These are phyloP conservation scores for Phaetusa simplex DNA, from an alignment of 2,113 vertebrate genomes.

Conservation along the genomic window DNA sequence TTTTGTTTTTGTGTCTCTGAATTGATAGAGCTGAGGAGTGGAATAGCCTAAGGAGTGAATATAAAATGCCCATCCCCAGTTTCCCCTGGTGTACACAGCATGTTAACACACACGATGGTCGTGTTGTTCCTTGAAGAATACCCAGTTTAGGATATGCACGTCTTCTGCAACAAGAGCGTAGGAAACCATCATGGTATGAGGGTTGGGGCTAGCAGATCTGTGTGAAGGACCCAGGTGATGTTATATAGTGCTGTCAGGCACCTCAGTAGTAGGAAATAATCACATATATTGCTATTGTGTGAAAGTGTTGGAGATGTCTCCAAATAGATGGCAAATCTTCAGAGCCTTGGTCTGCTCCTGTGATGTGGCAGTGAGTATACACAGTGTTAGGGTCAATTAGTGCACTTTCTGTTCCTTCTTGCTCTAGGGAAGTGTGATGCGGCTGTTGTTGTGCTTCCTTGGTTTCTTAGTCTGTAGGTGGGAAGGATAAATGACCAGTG, in stretches of 20 bases:
- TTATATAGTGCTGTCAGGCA: background rate
- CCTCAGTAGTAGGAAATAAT: background rate
- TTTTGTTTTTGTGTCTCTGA: background rate
- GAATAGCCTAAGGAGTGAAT: background rate
- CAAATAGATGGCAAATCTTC: background rate
- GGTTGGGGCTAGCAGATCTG: background rate
- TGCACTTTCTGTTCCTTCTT: background rate
- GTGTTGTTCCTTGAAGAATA: background rate
- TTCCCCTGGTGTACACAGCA: background rate
- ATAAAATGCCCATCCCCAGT: background rate
- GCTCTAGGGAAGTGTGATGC: background rate
- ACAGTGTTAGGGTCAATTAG: background rate
- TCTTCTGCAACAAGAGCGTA: background rate
- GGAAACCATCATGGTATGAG: background rate
- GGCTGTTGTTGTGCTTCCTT: background rate
- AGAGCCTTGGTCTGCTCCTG: background rate
- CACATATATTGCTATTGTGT: background rate
- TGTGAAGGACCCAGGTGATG: background rate
- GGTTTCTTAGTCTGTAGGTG: background rate
- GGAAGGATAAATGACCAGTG: background rate
- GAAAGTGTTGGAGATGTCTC: background rate
- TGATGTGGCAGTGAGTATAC: background rate
- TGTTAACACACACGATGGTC: background rate
- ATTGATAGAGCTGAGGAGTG: background rate
- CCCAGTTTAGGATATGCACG: rapidly evolving